phyloP scores from a whole-genome alignment of 2,797 vertebrate species.

The Neostethus bicornis region DNA sequence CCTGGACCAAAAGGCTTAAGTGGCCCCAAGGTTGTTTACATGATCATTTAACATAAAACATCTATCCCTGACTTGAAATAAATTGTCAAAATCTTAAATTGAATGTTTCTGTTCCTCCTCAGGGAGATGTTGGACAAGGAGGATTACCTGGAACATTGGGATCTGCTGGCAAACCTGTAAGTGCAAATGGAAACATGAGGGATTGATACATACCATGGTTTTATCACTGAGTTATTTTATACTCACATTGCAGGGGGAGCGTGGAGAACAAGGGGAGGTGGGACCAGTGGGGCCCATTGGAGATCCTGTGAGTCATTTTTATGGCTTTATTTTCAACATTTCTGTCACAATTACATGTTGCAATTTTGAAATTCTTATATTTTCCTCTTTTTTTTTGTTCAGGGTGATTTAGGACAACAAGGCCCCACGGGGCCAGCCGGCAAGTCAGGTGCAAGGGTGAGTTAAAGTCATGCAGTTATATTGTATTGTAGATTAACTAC shows the following conservation, averaged over 20 bases:
- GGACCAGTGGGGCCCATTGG: constrained; percentile 89
- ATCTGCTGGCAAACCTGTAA: constrained; percentile 91
- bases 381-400: constrained; percentile 11
- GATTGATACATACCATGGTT: constrained; percentile 17
- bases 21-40: constrained; percentile 86
- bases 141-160: constrained; percentile 90
- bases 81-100: constrained; percentile 12
- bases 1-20: constrained; percentile 87
- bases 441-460: constrained; percentile 89
- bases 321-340: not conserved
- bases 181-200: constrained; percentile 39
- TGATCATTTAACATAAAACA: constrained; percentile 5
- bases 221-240: constrained; percentile 20
- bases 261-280: constrained; percentile 87
- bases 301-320: constrained; percentile 83
- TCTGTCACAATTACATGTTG: not conserved
- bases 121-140: constrained; percentile 85
- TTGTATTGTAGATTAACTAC: too few relatives aligned
- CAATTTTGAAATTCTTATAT: constrained; percentile 16
- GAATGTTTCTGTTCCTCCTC: constrained; percentile 25
- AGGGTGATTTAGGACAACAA: constrained; percentile 87
- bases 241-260: constrained; percentile 84
- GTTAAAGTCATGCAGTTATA: constrained; percentile 44
- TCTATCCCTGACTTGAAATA: constrained; percentile 1
- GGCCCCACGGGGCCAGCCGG: constrained; percentile 88